Base-by-base conservation (phyloP, 2,888 invertebrate species). In the Lamellibrachia satsuma region DNA sequence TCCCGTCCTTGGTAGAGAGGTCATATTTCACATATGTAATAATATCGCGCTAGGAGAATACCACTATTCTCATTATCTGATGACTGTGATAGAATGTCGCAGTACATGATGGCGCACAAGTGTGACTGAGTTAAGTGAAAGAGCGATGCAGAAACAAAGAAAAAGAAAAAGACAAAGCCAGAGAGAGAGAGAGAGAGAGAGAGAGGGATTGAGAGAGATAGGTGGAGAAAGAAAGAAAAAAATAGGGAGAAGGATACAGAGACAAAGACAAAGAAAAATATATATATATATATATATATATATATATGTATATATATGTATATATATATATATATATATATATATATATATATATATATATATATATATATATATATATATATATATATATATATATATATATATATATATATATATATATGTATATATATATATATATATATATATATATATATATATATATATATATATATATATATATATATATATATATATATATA, bases 1-100 rank as follows among this genome's bases (percentile, higher is more conserved):
- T 97, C 39, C 97, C 97, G 52, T 95, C 95, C 94, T 94, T 92
- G 15, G 91, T 90, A 57, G n/a, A 90, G 75, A 91, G 52, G 9
- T 90, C 9, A 92, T 3, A 15, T 51, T 52, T 91, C 15, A 91
- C 57, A 55, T 93, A 93, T 91, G 22, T 55, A 7, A 92, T 51
- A 15, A n/a, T n/a, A 8, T 39, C 52, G 55, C 9, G 55, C 9
- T 55, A 9, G 1, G 55, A 55, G 55, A 55, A 39, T 39, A 27
- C n/a, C 39, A n/a, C 39, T 39, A 39, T 39, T 39, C 39, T 39
- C 39, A 39, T 39, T 39, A 39, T 39, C 39, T 39, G 39, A 39
- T 39, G 39, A 39, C 39, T 39, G 39, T 39, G 39, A 39, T 39
- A 39, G 39, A 39, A 39, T 39, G 39, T 39, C 39, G 39, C 39